These are phyloP conservation scores for Hepsetus odoe DNA, from an alignment of 2,113 vertebrate genomes.

Conservation along the genomic window DNA sequence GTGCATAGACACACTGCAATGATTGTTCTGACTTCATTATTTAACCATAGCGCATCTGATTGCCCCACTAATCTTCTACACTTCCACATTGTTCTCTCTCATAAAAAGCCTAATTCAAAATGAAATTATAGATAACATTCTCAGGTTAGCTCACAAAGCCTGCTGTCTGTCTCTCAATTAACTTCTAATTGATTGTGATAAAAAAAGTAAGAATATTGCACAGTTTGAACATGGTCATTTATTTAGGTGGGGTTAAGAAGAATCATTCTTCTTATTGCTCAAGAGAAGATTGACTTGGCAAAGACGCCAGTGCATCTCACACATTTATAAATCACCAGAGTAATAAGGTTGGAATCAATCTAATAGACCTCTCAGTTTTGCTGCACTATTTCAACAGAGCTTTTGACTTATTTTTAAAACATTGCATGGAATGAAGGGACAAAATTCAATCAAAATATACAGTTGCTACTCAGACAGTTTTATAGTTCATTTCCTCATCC, in stretches of 20 bases:
- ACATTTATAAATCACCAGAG: background rate
- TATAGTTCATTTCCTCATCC: background rate
- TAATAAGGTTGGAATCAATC: slow-evolving; percentile 15
- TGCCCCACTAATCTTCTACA: slow-evolving; percentile 15
- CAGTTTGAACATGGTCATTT: background rate
- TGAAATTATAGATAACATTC: slow-evolving; percentile 31
- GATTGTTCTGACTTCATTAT: slow-evolving; percentile 19
- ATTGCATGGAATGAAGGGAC: background rate
- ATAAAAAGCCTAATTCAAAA: slow-evolving; percentile 1
- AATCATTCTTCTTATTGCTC: background rate
- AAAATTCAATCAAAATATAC: slow-evolving; percentile 7
- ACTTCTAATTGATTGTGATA: slow-evolving; percentile 18
- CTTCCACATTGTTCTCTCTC: slow-evolving; percentile 10
- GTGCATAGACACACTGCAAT: slow-evolving; percentile 30
- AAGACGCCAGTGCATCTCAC: background rate
- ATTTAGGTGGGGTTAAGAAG: background rate
- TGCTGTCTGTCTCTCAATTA: background rate
- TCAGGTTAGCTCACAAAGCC: slow-evolving; percentile 23
- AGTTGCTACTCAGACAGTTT: background rate
- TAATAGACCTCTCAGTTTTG: slow-evolving; percentile 4
- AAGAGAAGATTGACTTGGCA: background rate
- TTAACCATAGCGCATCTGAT: slow-evolving; percentile 19
- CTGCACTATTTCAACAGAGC: background rate
- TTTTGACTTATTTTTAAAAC: background rate
- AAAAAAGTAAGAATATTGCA: background rate